A percentile compares a stretch with the other conserved stretches of the same genome.
Evolutionary conservation across 2,113 vertebrate genomes (phyloP).

Genomic region (Meleagris gallopavo): DNA sequence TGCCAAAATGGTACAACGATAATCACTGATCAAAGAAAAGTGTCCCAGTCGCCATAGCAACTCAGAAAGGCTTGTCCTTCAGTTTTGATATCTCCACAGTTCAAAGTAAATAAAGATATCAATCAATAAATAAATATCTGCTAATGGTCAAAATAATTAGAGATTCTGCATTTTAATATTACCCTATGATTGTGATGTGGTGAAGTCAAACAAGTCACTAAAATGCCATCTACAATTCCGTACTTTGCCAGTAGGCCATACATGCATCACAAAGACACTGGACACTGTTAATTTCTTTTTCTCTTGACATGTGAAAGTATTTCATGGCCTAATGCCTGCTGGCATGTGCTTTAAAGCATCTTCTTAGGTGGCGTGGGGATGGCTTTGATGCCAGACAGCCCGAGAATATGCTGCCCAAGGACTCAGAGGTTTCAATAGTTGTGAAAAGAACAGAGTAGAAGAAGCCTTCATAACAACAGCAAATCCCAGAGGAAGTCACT

Average conservation of each 20-base stretch:
- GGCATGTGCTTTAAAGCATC: background rate
- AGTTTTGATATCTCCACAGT: background rate
- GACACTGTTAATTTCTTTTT: background rate
- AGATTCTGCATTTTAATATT: background rate
- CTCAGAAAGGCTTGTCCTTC: background rate
- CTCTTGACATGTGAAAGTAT: background rate
- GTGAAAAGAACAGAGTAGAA: background rate
- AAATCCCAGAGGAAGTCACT: background rate
- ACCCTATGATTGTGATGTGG: rapidly evolving
- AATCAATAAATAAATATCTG: background rate
- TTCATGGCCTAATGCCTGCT: slow-evolving; percentile 38
- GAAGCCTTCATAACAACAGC: background rate
- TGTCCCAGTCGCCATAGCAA: slow-evolving; percentile 59
- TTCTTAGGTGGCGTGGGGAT: background rate
- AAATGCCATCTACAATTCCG: background rate
- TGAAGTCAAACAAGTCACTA: background rate
- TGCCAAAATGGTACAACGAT: slow-evolving; percentile 41
- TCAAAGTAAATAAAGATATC: background rate
- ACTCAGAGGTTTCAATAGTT: background rate
- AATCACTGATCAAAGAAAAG: slow-evolving; percentile 44
- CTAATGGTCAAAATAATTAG: background rate
- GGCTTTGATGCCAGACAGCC: background rate
- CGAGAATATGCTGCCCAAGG: background rate
- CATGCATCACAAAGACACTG: background rate
- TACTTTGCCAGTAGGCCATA: background rate